Evolutionary conservation across 1,140 invertebrate genomes (phyloP), one percentile per base, ranked within the genome.

Genomic region (Achatina immaculata): DNA sequence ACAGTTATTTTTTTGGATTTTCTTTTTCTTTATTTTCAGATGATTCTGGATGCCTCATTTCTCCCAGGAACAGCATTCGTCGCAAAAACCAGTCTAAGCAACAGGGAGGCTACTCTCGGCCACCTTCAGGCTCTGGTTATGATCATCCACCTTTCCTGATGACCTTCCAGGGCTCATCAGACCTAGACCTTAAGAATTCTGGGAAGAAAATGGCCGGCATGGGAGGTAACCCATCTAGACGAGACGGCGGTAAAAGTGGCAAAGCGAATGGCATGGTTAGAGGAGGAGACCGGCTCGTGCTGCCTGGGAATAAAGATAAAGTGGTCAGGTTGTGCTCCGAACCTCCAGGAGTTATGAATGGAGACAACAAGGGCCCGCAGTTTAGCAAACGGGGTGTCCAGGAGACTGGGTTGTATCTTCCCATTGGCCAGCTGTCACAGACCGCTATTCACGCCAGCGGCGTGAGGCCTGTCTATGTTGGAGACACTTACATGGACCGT

Each of bases 121-220:
- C 74, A 55, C 42, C 74, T 19, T 68, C 76, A 28, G 51, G 31
- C 16, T 68, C 62, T 9, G 76, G 36, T 1, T 78, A 43, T 40
- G 76, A 78, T 36, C 58, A 62, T 11, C 76, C 76, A 1, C 76
- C 58, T 4, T 78, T 78, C 1, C 40, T 78, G 43, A 78, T 78
- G 76, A 78, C 76, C 0, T 78, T 78, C 62, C 76, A 68, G 76
- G 16, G 38, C 51, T 7, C n/a, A 34, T 76, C 58, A 62, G 58
- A 62, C 28, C n/a, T 31, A 31, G 58, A 62, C 7, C 4, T 0
- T 1, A 62, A 62, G 31, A 28, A 28, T 28, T 2, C 4, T n/a
- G n/a, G n/a, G n/a, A n/a, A n/a, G n/a, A n/a, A n/a, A n/a, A n/a
- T n/a, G n/a, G n/a, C n/a, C n/a, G n/a, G n/a, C n/a, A n/a, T n/a